phyloP scores from a whole-genome alignment of 2,113 vertebrate genomes.

The Nothobranchius furzeri region DNA sequence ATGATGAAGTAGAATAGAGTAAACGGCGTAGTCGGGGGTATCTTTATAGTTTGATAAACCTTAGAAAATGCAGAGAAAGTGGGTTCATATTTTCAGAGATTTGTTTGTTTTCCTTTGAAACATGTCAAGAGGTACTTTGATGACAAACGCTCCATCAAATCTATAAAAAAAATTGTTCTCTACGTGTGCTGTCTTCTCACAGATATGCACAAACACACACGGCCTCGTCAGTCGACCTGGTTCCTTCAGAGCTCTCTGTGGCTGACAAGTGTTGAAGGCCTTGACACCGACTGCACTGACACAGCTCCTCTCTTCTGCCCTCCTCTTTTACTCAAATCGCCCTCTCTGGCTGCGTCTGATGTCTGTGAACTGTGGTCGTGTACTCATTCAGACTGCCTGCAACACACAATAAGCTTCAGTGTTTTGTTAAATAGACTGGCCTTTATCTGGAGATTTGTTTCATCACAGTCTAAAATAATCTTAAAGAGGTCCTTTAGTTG shows the following conservation, averaged over 20 bases:
- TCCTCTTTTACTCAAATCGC: conserved; percentile 27
- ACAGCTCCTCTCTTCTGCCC: conserved; percentile 25
- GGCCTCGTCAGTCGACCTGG: conserved; percentile 21
- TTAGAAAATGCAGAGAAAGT: conserved; percentile 34
- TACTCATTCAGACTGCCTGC: no score
- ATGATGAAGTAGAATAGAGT: conserved; percentile 49
- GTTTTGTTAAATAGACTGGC: no score
- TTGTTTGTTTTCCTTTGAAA: conserved; percentile 42
- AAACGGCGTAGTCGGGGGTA: conserved; percentile 18
- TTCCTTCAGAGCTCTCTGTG: conserved; percentile 48
- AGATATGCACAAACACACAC: no score
- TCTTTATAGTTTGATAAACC: conserved; percentile 40
- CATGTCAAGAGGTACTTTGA: conserved; percentile 51
- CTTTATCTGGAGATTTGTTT: no score
- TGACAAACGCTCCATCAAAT: conserved; percentile 62
- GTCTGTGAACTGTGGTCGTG: neutral
- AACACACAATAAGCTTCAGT: no score
- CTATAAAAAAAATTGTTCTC: neutral
- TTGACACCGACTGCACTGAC: conserved; percentile 17
- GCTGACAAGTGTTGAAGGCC: conserved; percentile 55
- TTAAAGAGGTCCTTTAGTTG: no score
- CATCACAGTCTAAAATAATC: no score
- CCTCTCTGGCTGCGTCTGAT: conserved; percentile 32
- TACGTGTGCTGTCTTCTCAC: no score
- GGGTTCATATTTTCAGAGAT: conserved; percentile 53